Conservation (phyloP, 1,140 invertebrate species). For the Episyrphus balteatus region DNA sequence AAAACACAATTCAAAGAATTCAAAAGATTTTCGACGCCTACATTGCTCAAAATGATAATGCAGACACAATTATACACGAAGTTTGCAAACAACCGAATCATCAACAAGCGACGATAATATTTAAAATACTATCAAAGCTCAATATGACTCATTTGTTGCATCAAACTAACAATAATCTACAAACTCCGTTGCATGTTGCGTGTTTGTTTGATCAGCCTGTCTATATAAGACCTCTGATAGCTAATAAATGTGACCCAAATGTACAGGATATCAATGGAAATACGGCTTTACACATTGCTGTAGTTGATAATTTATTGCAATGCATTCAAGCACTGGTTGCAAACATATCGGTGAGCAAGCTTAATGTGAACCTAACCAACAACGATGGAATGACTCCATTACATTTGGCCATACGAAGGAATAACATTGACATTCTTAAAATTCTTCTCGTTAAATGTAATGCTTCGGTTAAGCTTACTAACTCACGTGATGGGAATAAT, state of each 20-base stretch:
- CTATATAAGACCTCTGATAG: slow-evolving; percentile 27
- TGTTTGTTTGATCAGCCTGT: slow-evolving; percentile 37
- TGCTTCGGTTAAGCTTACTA: slow-evolving; percentile 39
- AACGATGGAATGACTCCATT: slow-evolving; percentile 41
- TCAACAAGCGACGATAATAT: slow-evolving; percentile 18
- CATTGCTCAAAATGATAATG: slow-evolving; percentile 18
- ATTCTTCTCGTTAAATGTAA: slow-evolving; percentile 37
- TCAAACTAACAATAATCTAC: slow-evolving; percentile 14
- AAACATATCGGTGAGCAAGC: slow-evolving; percentile 1
- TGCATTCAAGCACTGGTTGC: slow-evolving; percentile 13
- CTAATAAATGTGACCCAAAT: slow-evolving; percentile 41
- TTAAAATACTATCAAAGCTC: slow-evolving; percentile 23
- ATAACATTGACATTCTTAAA: slow-evolving; percentile 38
- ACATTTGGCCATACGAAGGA: slow-evolving; percentile 40
- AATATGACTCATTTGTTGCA: slow-evolving; percentile 21
- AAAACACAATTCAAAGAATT: no score
- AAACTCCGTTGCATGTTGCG: slow-evolving; percentile 38
- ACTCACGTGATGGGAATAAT: slow-evolving; percentile 44
- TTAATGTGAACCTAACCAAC: slow-evolving; percentile 31
- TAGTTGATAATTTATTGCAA: slow-evolving; percentile 30
- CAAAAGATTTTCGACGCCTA: slow-evolving; percentile 14
- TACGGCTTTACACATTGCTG: slow-evolving; percentile 42
- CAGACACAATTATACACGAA: slow-evolving; percentile 26
- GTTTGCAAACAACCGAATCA: slow-evolving; percentile 23
- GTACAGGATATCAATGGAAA: slow-evolving; percentile 38